phyloP scores from a whole-genome alignment of 2,113 vertebrate genomes.

The Rattus norvegicus region GRCr8 NC_086019.1:242153001-242153500 shows the following conservation, averaged over 20 bases:
- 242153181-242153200: background rate
- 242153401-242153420: background rate
- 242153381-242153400: background rate
- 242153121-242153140: background rate
- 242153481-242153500: background rate
- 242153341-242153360: background rate
- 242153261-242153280: background rate
- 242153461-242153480: background rate
- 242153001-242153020: background rate
- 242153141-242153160: background rate
- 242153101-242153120: background rate
- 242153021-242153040: background rate
- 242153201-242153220: background rate
- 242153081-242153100: background rate
- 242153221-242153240: background rate
- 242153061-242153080: background rate
- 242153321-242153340: background rate
- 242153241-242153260: background rate
- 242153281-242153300: background rate
- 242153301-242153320: background rate
- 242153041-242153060: background rate
- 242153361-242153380: background rate
- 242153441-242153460: background rate
- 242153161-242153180: background rate
- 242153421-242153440: background rate